Conservation (phyloP, 1,140 invertebrate genomes). For the Sminthurides bifidus region DNA sequence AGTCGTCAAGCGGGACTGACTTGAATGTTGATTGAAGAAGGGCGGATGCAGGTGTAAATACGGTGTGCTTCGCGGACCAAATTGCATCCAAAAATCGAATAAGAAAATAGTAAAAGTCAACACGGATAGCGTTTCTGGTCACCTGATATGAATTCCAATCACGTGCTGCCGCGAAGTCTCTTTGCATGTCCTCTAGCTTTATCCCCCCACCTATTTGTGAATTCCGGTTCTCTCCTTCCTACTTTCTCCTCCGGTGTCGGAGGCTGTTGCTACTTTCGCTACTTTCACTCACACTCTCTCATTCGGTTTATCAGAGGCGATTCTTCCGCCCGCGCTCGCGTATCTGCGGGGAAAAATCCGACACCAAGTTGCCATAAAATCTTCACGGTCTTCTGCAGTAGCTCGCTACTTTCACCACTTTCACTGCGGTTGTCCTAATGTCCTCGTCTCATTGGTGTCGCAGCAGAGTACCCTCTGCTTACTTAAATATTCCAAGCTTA, state of each 20-base stretch:
- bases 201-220: not conserved
- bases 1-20: constrained; percentile 13
- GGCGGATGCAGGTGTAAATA: constrained; percentile 24
- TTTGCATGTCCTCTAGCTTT: constrained; percentile 19
- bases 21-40: constrained; percentile 13
- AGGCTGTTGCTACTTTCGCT: no score
- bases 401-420: no score
- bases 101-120: constrained; percentile 27
- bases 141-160: constrained; percentile 25
- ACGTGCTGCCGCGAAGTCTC: constrained; percentile 23
- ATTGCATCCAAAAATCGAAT: constrained; percentile 29
- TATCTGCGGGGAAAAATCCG: no score
- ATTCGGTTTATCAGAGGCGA: no score
- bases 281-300: no score
- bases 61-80: constrained; percentile 15
- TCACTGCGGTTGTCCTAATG: no score
- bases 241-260: not conserved
- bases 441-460: no score
- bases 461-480: no score
- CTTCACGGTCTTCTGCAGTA: no score
- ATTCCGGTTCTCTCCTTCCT: not conserved
- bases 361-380: no score
- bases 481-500: no score
- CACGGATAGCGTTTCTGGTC: constrained; percentile 20
- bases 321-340: no score